Conservation (phyloP, 2,113 vertebrate genomes). For the Marmota flaviventris region DNA sequence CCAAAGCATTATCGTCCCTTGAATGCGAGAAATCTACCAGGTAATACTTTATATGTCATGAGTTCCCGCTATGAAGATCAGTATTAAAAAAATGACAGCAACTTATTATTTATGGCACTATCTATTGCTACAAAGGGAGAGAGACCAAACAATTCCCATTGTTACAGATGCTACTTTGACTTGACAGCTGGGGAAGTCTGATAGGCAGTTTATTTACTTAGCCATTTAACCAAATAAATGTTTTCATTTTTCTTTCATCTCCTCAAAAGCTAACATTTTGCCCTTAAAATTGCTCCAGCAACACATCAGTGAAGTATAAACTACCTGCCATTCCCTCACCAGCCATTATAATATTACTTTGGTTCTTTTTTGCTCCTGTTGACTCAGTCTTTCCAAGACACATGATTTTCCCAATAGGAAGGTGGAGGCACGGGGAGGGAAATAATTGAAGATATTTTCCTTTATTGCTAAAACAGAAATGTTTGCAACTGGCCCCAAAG, state of each 20-base stretch:
- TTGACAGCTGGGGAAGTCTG: slow-evolving; percentile 72
- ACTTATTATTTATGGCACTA: slow-evolving; percentile 66
- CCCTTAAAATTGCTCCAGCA: slow-evolving; percentile 78
- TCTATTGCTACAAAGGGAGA: slow-evolving; percentile 64
- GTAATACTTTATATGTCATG: slow-evolving; percentile 56
- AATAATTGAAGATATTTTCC: slow-evolving; percentile 42
- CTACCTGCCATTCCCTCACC: slow-evolving; percentile 74
- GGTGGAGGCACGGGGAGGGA: background rate
- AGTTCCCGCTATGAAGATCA: slow-evolving; percentile 37
- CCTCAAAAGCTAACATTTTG: slow-evolving; percentile 77
- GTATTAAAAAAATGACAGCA: slow-evolving; percentile 71
- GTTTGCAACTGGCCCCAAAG: slow-evolving; percentile 32
- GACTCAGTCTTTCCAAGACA: slow-evolving; percentile 71
- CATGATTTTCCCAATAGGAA: background rate
- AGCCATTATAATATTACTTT: slow-evolving; percentile 77
- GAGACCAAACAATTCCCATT: slow-evolving; percentile 70
- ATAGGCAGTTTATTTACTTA: slow-evolving; percentile 75
- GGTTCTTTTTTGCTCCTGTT: slow-evolving; percentile 39
- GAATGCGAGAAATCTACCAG: slow-evolving; percentile 58
- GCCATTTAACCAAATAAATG: slow-evolving; percentile 73
- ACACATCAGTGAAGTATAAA: slow-evolving; percentile 76
- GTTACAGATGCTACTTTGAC: slow-evolving; percentile 72
- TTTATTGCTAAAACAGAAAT: slow-evolving; percentile 62
- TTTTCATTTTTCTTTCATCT: slow-evolving; percentile 79
- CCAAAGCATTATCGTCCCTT: slow-evolving; percentile 27